phyloP scores from a whole-genome alignment of 2,797 vertebrate species.

The Cossypha niveicapilla region DNA sequence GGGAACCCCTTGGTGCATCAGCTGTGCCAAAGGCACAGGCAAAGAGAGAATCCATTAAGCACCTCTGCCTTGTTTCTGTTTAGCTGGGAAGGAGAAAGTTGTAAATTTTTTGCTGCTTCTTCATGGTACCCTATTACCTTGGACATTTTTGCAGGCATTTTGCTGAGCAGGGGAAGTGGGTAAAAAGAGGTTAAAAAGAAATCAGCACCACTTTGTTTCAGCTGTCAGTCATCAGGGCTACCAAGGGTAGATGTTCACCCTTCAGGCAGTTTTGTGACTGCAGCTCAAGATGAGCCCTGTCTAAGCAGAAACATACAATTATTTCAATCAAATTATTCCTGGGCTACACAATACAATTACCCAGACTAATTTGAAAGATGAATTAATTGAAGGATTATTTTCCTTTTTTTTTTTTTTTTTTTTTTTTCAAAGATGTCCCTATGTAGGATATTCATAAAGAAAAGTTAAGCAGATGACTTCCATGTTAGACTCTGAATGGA shows the following conservation, averaged over 20 bases:
- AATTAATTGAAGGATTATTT: constrained; percentile 53
- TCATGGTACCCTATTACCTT: background rate
- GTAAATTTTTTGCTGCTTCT: background rate
- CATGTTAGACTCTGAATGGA: background rate
- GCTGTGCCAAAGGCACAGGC: rapidly evolving
- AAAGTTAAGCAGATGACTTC: background rate
- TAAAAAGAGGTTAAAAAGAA: background rate
- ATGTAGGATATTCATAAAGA: background rate
- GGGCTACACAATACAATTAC: constrained; percentile 41
- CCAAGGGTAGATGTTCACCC: background rate
- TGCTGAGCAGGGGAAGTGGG: background rate
- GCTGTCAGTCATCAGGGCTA: background rate
- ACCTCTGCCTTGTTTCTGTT: background rate
- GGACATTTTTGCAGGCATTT: background rate
- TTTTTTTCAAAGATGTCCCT: background rate
- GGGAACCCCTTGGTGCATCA: too few species aligned
- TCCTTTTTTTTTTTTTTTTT: background rate
- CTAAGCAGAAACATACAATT: constrained; percentile 32
- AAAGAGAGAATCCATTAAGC: background rate
- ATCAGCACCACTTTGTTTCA: background rate
- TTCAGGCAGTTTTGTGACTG: constrained; percentile 27
- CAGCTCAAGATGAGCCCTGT: constrained; percentile 21
- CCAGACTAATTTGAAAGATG: constrained; percentile 29
- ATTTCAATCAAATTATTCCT: constrained; percentile 41
- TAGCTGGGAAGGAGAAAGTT: background rate